Evolutionary conservation across 2,888 invertebrate genomes (phyloP).

Genomic region (Leptopilina drosophilae): DNA sequence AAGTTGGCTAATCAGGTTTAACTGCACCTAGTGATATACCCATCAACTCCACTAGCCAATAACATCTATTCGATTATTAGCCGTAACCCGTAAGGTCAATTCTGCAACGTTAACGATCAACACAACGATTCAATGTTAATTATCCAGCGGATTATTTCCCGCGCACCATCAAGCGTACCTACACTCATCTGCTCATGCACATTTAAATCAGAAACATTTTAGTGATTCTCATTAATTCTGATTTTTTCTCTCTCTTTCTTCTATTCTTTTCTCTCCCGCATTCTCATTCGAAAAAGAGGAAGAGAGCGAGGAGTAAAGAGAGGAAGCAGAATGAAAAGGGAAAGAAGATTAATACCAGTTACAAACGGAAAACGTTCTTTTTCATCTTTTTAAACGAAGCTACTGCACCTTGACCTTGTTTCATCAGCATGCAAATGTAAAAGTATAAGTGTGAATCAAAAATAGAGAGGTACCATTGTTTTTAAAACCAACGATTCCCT

Average conservation of each 20-base stretch:
- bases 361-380: slow-evolving; percentile 12
- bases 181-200: neutral
- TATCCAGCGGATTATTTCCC: neutral
- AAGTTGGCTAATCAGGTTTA: slow-evolving; percentile 9
- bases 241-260: neutral
- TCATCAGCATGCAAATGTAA: slow-evolving; percentile 12
- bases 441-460: slow-evolving; percentile 23
- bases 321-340: too few species aligned
- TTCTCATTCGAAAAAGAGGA: too few species aligned
- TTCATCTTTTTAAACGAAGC: slow-evolving; percentile 22
- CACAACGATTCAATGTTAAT: slow-evolving; percentile 1
- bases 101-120: slow-evolving; percentile 14
- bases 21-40: neutral
- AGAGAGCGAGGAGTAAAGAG: too few species aligned
- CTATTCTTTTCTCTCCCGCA: too few species aligned
- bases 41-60: slow-evolving; percentile 15
- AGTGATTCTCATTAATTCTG: neutral
- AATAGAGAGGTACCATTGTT: slow-evolving; percentile 10
- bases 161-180: neutral
- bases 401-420: slow-evolving; percentile 33
- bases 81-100: slow-evolving; percentile 5
- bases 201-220: slow-evolving; percentile 10
- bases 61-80: slow-evolving; percentile 17
- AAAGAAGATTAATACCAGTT: neutral
- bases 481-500: slow-evolving; percentile 22